Percentiles rank a stretch among this genome's conserved stretches.
Evolutionary conservation across 2,797 vertebrate genomes (phyloP).

Genomic region (Echiichthys vipera): DNA sequence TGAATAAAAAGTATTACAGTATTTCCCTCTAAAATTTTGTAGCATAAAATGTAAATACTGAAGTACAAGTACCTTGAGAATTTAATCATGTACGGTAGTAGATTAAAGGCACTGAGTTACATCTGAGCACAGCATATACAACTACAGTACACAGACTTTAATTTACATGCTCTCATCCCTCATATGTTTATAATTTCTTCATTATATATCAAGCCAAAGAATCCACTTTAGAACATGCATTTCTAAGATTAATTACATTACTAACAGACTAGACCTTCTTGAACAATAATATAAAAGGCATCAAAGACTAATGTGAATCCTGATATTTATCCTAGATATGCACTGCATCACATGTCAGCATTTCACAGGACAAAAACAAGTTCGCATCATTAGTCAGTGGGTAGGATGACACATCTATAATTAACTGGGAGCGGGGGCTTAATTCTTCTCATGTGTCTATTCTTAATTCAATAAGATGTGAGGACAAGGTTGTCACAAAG

Average conservation of each 20-base stretch:
- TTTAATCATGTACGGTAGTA: neutral
- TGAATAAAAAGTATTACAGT: no score
- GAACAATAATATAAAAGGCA: neutral
- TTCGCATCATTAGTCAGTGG: constrained; percentile 63
- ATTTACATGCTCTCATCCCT: neutral
- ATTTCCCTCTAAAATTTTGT: no score
- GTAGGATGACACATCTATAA: constrained; percentile 64
- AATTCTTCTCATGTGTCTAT: constrained; percentile 57
- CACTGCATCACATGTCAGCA: constrained; percentile 49
- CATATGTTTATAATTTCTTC: neutral
- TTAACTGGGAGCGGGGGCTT: constrained; percentile 66
- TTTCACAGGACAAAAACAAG: constrained; percentile 72
- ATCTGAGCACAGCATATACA: neutral
- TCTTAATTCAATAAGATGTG: constrained; percentile 77
- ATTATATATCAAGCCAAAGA: neutral
- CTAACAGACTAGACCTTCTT: neutral
- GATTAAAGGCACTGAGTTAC: neutral
- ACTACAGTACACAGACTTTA: neutral
- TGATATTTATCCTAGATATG: constrained; percentile 29
- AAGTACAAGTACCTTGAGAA: neutral
- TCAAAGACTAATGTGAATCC: constrained; percentile 2
- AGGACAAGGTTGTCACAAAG: constrained; percentile 65
- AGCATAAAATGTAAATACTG: no score
- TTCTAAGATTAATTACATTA: neutral
- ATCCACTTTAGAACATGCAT: neutral